phyloP scores from a whole-genome alignment of 2,888 invertebrate genomes.

The Amphipyra berbera region DNA sequence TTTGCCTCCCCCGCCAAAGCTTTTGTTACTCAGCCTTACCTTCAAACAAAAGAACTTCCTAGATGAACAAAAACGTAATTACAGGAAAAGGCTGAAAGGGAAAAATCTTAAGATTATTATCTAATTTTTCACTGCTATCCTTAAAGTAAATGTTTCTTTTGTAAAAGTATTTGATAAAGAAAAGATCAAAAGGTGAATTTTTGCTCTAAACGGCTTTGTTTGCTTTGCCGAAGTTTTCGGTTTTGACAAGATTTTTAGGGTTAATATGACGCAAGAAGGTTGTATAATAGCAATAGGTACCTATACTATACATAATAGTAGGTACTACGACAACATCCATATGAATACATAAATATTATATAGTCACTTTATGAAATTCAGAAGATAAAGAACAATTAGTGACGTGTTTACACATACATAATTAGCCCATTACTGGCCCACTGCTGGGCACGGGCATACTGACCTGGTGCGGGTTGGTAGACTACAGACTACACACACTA shows the following conservation, averaged over 20 bases:
- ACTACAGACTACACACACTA: no score
- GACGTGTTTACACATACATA: no score
- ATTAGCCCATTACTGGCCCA: no score
- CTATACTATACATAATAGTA: background rate
- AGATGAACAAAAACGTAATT: constrained; percentile 85
- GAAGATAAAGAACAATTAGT: no score
- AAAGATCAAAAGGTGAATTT: constrained; percentile 48
- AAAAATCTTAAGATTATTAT: constrained; percentile 75
- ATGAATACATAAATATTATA: no score
- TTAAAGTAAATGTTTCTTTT: constrained; percentile 59
- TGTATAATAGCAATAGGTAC: background rate
- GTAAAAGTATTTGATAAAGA: constrained; percentile 53
- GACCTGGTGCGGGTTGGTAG: no score
- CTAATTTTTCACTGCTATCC: constrained; percentile 67
- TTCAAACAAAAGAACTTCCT: constrained; percentile 81
- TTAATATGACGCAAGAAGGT: background rate
- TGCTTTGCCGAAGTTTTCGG: constrained; percentile 22
- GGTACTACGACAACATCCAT: background rate
- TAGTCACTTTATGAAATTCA: no score
- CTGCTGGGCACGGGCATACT: no score
- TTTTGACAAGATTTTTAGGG: constrained; percentile 8
- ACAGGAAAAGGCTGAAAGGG: constrained; percentile 74
- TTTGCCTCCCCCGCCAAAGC: constrained; percentile 77
- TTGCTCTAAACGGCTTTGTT: constrained; percentile 44
- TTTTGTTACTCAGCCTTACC: constrained; percentile 81